Conservation (phyloP, 1,140 invertebrate species). For the Campoletis sonorensis region DNA sequence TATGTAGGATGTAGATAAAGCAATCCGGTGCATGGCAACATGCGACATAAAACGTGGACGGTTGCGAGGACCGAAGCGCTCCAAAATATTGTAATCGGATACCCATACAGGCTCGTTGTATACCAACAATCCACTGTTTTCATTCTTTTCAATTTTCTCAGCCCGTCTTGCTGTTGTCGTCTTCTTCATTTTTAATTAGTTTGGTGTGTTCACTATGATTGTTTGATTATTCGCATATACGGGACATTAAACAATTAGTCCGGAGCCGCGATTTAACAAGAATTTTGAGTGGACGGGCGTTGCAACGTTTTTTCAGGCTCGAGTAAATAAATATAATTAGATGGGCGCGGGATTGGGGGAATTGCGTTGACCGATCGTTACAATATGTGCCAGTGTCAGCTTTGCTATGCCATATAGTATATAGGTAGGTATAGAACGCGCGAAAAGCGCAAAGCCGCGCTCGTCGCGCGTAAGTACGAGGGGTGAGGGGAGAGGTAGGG, state of each 20-base stretch:
- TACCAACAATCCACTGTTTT: background rate
- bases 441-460: background rate
- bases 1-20: constrained; percentile 23
- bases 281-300: too few relatives aligned
- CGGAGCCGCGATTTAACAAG: too few relatives aligned
- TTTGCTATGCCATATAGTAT: background rate
- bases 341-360: background rate
- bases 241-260: too few relatives aligned
- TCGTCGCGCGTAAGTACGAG: too few relatives aligned
- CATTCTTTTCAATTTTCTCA: background rate
- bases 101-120: background rate
- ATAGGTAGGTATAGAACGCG: constrained; percentile 1
- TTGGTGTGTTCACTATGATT: too few relatives aligned
- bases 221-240: too few relatives aligned
- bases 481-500: too few relatives aligned
- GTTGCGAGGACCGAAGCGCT: background rate
- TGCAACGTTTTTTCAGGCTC: background rate
- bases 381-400: background rate
- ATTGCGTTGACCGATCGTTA: background rate
- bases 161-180: too few relatives aligned
- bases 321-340: background rate
- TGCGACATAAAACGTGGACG: background rate
- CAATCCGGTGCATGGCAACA: background rate
- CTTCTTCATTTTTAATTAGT: too few relatives aligned
- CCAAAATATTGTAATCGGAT: background rate